Conservation (phyloP, 2,888 invertebrate species). For the Piscicola geometra region DNA sequence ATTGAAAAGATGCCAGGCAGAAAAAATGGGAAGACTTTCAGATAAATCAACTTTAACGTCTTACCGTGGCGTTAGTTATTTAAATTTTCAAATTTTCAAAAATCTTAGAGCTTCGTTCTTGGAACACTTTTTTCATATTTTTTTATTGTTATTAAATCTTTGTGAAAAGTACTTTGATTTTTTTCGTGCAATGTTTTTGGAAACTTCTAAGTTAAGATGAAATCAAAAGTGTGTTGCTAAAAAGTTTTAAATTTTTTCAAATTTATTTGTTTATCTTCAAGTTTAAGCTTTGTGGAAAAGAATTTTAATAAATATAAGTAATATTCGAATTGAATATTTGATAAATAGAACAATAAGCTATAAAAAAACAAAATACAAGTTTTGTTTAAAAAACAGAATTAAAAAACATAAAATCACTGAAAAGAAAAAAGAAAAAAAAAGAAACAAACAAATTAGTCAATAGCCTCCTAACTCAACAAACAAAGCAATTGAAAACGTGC, state of each 20-base stretch:
- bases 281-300: too few species aligned
- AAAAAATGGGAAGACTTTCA: background rate
- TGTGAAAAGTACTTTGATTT: background rate
- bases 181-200: background rate
- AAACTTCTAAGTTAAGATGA: too few species aligned
- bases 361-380: too few species aligned
- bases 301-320: too few species aligned
- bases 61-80: background rate
- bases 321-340: too few species aligned
- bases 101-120: background rate
- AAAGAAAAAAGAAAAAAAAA: background rate
- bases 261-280: too few species aligned
- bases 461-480: slow-evolving; percentile 1
- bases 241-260: too few species aligned
- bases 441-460: background rate
- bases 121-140: background rate
- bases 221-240: too few species aligned
- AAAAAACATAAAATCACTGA: too few species aligned
- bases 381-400: too few species aligned
- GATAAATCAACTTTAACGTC: slow-evolving; percentile 3
- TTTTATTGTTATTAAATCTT: background rate
- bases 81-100: background rate
- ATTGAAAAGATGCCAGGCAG: background rate
- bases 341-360: too few species aligned
- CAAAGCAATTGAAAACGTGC: slow-evolving; percentile 8